Conservation (phyloP, 2,797 vertebrate genomes). For the Ficedula albicollis region DNA sequence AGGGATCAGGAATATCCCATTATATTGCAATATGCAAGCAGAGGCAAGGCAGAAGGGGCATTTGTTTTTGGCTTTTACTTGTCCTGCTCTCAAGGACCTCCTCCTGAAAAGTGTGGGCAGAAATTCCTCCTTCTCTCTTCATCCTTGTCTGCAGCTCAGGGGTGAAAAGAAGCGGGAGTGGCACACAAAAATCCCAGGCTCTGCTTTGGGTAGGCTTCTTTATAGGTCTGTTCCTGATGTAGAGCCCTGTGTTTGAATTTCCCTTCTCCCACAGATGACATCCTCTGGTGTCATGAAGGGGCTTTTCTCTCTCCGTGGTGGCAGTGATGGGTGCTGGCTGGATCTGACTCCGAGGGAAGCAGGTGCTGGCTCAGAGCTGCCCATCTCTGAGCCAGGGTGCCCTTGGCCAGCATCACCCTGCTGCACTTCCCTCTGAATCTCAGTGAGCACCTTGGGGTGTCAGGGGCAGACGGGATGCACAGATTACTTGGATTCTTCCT, state of each 20-base stretch:
- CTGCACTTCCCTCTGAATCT: neutral
- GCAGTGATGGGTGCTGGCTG: neutral
- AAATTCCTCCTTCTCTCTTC: neutral
- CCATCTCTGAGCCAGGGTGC: rapidly evolving
- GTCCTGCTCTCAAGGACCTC: neutral
- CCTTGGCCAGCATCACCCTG: neutral
- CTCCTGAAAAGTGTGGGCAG: neutral
- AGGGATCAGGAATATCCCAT: neutral
- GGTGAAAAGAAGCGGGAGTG: neutral
- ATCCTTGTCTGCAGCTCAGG: neutral
- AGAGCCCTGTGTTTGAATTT: neutral
- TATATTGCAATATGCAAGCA: neutral
- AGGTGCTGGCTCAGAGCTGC: slow-evolving; percentile 19
- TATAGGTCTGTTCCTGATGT: neutral
- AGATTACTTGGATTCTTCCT: slow-evolving; percentile 14
- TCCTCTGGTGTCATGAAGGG: slow-evolving; percentile 1
- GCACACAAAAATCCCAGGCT: rapidly evolving
- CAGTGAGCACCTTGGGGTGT: neutral
- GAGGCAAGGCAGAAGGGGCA: neutral
- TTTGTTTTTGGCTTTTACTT: neutral
- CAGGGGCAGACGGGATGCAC: slow-evolving; percentile 13
- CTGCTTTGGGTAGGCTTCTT: neutral
- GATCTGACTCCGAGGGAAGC: neutral
- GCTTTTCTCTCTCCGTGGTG: neutral
- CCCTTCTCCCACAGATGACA: neutral